A percentile compares a stretch with the other conserved stretches of the same genome.
Conservation (phyloP, 2,888 invertebrate species). For the Pandemis heparana region DNA sequence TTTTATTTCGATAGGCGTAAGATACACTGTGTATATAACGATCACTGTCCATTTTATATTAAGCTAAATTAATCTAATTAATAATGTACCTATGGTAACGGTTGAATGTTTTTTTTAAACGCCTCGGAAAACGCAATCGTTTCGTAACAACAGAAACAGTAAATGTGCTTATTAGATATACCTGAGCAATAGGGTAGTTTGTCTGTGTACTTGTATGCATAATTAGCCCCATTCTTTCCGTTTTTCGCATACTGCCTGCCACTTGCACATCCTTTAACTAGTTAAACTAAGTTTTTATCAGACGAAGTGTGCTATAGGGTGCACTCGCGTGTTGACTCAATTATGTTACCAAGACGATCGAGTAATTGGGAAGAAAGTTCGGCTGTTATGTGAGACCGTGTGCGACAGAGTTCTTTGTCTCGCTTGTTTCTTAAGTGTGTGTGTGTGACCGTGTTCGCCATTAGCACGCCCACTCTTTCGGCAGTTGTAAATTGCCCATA, state of each 20-base stretch:
- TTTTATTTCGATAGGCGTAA: conserved; percentile 65
- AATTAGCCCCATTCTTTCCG: neutral
- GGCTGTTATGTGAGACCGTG: no score
- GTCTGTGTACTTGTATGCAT: neutral
- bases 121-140: conserved; percentile 27
- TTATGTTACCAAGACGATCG: neutral
- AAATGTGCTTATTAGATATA: neutral
- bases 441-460: no score
- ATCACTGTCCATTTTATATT: conserved; percentile 75
- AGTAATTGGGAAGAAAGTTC: no score
- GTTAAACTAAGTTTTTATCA: neutral
- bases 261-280: neutral
- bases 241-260: neutral
- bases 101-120: conserved; percentile 33
- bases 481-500: no score
- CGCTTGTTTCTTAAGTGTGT: no score
- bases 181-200: conserved; percentile 1
- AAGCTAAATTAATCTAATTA: conserved; percentile 55
- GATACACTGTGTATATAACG: conserved; percentile 73
- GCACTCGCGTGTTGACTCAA: neutral
- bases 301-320: neutral
- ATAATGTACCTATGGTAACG: conserved; percentile 13
- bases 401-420: no score
- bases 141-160: neutral
- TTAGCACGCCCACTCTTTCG: no score